Percentiles rank a stretch among this genome's conserved stretches.
These are phyloP conservation scores for Condylostylus longicornis DNA, from an alignment of 1,140 invertebrate species.

Conservation along the genomic window DNA sequence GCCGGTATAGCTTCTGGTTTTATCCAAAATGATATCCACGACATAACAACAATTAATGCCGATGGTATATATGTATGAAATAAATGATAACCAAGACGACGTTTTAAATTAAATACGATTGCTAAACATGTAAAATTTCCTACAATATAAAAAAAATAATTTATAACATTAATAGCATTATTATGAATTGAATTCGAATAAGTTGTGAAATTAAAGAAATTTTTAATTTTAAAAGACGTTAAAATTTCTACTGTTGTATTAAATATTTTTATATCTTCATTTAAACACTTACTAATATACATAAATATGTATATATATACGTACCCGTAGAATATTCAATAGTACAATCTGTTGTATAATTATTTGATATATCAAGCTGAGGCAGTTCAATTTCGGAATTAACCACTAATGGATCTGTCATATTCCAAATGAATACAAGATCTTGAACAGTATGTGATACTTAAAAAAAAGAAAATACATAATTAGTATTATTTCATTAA, in stretches of 20 bases:
- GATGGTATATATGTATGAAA: slow-evolving; percentile 86
- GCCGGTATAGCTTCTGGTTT: slow-evolving; percentile 74
- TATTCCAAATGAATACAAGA: slow-evolving; percentile 74
- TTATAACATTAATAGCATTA: too few species aligned
- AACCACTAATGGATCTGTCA: slow-evolving; percentile 71
- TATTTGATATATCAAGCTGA: slow-evolving; percentile 72
- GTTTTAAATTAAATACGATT: slow-evolving; percentile 65
- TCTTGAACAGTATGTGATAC: slow-evolving; percentile 75
- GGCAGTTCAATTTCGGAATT: slow-evolving; percentile 75
- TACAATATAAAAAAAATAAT: slow-evolving; percentile 16
- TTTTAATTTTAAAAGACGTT: background rate
- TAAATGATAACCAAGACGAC: slow-evolving; percentile 73
- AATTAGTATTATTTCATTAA: too few species aligned
- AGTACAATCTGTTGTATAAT: slow-evolving; percentile 75
- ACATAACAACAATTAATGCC: slow-evolving; percentile 80
- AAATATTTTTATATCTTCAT: too few species aligned
- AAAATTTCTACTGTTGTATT: too few species aligned
- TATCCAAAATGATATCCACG: slow-evolving; percentile 88
- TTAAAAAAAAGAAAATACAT: slow-evolving; percentile 28
- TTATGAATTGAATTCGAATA: too few species aligned
- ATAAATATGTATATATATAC: too few species aligned
- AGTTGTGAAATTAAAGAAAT: background rate
- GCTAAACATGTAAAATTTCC: slow-evolving; percentile 79
- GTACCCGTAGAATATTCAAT: slow-evolving; percentile 74
- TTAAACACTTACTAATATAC: too few species aligned